Evolutionary conservation across 2,888 invertebrate genomes (phyloP).

Genomic region (Cheilosia vulpina): DNA sequence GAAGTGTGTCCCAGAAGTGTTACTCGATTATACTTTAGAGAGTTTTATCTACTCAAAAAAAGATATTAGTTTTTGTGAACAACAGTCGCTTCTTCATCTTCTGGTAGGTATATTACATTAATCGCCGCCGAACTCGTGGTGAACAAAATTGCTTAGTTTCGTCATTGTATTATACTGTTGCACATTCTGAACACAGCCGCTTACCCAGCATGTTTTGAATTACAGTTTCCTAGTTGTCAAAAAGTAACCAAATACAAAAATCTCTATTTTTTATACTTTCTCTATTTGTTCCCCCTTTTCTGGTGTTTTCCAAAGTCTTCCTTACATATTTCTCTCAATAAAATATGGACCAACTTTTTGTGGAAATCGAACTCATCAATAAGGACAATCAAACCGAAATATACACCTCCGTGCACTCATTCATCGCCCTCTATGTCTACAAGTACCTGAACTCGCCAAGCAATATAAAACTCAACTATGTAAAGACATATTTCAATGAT

Average conservation of each 20-base stretch:
- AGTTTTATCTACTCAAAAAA: no score
- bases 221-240: constrained; percentile 26
- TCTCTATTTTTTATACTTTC: constrained; percentile 56
- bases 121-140: no score
- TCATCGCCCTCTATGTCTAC: constrained; percentile 86
- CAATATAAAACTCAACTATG: constrained; percentile 84
- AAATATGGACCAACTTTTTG: constrained; percentile 82
- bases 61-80: no score
- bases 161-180: neutral
- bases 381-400: constrained; percentile 79
- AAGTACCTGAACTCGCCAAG: constrained; percentile 85
- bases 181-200: constrained; percentile 40
- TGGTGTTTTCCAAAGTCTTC: constrained; percentile 38
- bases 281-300: constrained; percentile 38
- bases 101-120: neutral
- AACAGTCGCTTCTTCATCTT: no score
- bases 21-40: no score
- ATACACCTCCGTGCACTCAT: constrained; percentile 86
- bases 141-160: no score
- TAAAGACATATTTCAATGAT: constrained; percentile 77
- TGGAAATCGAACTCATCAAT: constrained; percentile 81
- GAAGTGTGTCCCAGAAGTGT: no score
- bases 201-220: constrained; percentile 5
- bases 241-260: constrained; percentile 56
- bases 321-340: constrained; percentile 2